Evolutionary conservation across 2,888 invertebrate genomes (phyloP).

Genomic region (Andrena chrysosceles): DNA sequence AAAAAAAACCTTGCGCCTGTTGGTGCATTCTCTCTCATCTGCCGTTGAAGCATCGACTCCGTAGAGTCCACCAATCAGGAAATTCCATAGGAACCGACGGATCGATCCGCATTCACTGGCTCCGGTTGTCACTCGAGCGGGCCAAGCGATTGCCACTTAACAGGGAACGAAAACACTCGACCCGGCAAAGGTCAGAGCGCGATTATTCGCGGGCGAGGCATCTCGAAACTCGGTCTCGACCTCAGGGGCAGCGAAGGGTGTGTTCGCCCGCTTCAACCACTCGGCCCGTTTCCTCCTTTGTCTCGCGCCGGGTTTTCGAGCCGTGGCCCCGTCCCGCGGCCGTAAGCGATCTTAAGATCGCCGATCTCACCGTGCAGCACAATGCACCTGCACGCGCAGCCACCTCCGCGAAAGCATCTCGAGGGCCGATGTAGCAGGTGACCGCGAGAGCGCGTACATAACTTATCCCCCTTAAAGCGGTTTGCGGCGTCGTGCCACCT

Average conservation of each 20-base stretch:
- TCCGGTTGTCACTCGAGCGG: constrained; percentile 12
- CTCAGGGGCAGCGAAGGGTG: constrained; percentile 55
- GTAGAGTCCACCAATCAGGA: background rate
- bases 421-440: constrained; percentile 69
- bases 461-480: constrained; percentile 68
- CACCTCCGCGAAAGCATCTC: constrained; percentile 62
- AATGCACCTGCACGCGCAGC: constrained; percentile 69
- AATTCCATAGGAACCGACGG: background rate
- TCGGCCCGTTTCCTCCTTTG: constrained; percentile 44
- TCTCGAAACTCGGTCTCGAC: constrained; percentile 52
- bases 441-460: constrained; percentile 69
- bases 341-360: constrained; percentile 60
- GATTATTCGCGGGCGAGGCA: constrained; percentile 65
- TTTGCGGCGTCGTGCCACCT: constrained; percentile 48
- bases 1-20: too few relatives aligned
- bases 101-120: background rate
- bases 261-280: constrained; percentile 29
- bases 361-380: constrained; percentile 48
- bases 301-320: constrained; percentile 33
- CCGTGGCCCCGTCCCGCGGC: constrained; percentile 34
- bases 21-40: too few relatives aligned
- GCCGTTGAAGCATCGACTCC: too few relatives aligned
- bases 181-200: constrained; percentile 54
- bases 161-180: constrained; percentile 39
- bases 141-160: background rate